A percentile compares a stretch with the other conserved stretches of the same genome.
phyloP scores from a whole-genome alignment of 1,140 invertebrate species.

The Drosophila nigromelanica region DNA sequence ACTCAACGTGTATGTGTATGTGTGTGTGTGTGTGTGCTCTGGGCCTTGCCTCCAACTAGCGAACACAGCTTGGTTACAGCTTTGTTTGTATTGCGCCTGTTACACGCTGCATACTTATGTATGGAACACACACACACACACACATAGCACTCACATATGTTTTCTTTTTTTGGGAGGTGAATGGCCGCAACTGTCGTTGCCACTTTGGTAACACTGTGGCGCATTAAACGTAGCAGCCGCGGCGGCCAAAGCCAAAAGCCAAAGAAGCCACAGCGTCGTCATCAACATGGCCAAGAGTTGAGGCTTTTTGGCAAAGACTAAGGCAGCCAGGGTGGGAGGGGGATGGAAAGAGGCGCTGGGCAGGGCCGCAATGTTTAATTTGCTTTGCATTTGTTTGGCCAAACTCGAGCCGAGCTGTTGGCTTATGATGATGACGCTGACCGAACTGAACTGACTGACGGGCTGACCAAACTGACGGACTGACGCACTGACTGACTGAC shows the following conservation, averaged over 20 bases:
- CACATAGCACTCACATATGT: conserved; percentile 48
- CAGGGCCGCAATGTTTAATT: conserved; percentile 60
- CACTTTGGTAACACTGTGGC: conserved; percentile 79
- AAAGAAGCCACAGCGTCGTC: conserved; percentile 71
- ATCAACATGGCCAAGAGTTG: conserved; percentile 53
- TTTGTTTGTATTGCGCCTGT: conserved; percentile 40
- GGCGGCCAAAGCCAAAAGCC: conserved; percentile 50
- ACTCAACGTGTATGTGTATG: conserved; percentile 45
- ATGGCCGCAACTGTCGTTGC: conserved; percentile 81
- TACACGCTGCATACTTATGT: conserved; percentile 45
- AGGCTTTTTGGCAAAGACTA: conserved; percentile 56
- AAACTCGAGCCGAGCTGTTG: conserved; percentile 47
- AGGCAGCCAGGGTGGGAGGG: conserved; percentile 12
- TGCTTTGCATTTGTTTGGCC: conserved; percentile 76
- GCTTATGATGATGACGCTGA: conserved; percentile 50
- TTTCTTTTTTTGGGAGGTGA: conserved; percentile 72
- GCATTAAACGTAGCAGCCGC: conserved; percentile 75
- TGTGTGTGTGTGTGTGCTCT: conserved; percentile 44
- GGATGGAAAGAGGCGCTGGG: conserved; percentile 27
- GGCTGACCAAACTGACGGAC: conserved; percentile 23
- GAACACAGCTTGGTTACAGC: conserved; percentile 67
- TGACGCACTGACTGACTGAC: conserved; percentile 48
- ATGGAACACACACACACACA: conserved; percentile 55
- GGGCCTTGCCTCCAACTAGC: conserved; percentile 47
- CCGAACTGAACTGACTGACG: conserved; percentile 11